Base-by-base conservation (phyloP, 2,113 vertebrate species). In the Dipodomys ordii region DNA sequence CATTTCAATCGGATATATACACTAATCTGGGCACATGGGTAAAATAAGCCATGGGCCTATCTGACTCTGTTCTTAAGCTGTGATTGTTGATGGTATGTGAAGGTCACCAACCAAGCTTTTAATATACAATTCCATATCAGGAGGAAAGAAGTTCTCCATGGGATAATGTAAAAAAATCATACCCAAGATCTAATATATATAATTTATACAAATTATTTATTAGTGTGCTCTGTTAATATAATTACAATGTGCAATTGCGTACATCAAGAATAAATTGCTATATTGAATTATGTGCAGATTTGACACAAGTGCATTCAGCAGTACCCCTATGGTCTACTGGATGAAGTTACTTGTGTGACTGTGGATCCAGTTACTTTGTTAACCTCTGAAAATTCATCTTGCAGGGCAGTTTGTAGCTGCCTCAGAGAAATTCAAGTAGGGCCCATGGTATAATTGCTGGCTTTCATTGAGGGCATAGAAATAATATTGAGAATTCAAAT, bases 171-270 rank as follows among this genome's bases (percentile, higher is more conserved):
- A 97, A 98, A 53, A 57, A 98, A 97, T 98, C 97, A 97, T 97
- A 98, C 97, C 97, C 97, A 97, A 98, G 98, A 98, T 97, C 97
- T 98, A 97, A 98, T 98, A 98, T 98, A 98, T 98, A 98, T 98
- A 98, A 97, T 98, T 98, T 98, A 98, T 98, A 98, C 98, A 98
- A 98, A 98, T 97, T 97, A 97, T 98, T 98, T 97, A 98, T 98
- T 98, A 98, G 97, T 98, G 98, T 98, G 98, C 98, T 98, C 98
- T 98, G 97, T 98, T 98, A 98, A 97, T 98, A 97, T 98, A 98
- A 98, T 98, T 98, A 98, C 98, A 98, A 97, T 98, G 98, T 98
- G 98, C 98, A 98, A 98, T 97, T 98, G 97, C 98, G 97, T 98
- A 98, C 97, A 84, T 97, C 97, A 98, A 97, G 98, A 97, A 98